phyloP scores from a whole-genome alignment of 1,140 invertebrate species.

The Drosophila lacertosa region DNA sequence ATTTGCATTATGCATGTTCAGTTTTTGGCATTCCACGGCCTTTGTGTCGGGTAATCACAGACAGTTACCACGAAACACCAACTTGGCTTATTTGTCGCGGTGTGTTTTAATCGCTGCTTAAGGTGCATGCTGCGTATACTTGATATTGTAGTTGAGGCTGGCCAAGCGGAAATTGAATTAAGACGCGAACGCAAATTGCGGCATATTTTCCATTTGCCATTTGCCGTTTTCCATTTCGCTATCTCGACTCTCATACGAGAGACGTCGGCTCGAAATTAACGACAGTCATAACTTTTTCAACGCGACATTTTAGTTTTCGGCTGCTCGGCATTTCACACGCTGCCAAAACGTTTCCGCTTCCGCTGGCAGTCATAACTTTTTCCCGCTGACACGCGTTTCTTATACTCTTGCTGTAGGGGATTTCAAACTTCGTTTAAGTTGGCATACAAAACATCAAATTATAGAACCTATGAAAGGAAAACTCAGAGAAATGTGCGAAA shows the following conservation, averaged over 20 bases:
- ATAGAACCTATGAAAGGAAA: no score
- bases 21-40: slow-evolving; percentile 9
- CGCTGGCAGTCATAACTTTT: slow-evolving; percentile 65
- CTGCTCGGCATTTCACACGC: slow-evolving; percentile 68
- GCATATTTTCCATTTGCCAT: slow-evolving; percentile 28
- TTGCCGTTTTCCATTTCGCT: slow-evolving; percentile 25
- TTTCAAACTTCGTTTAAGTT: no score
- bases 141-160: slow-evolving; percentile 5
- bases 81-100: slow-evolving; percentile 70
- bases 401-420: no score
- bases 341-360: slow-evolving; percentile 79
- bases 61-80: slow-evolving; percentile 70
- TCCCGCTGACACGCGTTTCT: slow-evolving; percentile 9
- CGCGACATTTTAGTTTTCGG: slow-evolving; percentile 68
- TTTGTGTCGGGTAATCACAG: slow-evolving; percentile 41
- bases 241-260: slow-evolving; percentile 16
- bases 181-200: slow-evolving; percentile 24
- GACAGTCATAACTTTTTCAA: slow-evolving; percentile 66
- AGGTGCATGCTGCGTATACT: slow-evolving; percentile 27
- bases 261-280: slow-evolving; percentile 45
- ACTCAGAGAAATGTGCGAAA: no score
- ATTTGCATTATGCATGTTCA: slow-evolving; percentile 29
- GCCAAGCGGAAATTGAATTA: slow-evolving; percentile 34
- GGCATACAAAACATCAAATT: no score
- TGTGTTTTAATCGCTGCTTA: slow-evolving; percentile 1